These are phyloP conservation scores for Anastrepha ludens DNA, from an alignment of 1,140 invertebrate species.

Conservation along the genomic window DNA sequence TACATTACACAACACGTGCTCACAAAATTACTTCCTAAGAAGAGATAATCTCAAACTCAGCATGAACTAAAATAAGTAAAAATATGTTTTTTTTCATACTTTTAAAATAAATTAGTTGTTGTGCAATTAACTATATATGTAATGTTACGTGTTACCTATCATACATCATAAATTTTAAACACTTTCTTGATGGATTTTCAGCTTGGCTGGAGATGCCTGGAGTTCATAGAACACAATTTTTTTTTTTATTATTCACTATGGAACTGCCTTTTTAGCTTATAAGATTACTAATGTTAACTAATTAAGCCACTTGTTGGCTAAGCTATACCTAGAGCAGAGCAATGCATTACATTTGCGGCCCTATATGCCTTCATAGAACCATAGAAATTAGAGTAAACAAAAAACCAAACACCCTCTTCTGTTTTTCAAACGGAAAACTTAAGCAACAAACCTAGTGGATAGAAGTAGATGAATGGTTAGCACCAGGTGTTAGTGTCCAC, in stretches of 20 bases:
- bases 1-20: too few relatives aligned
- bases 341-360: not conserved
- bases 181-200: too few relatives aligned
- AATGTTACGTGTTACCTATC: not conserved
- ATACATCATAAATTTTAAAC: not conserved
- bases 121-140: not conserved
- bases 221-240: not conserved
- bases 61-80: too few relatives aligned
- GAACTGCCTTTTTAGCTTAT: not conserved
- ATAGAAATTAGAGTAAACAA: not conserved
- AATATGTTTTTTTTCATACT: too few relatives aligned
- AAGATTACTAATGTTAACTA: constrained; percentile 11
- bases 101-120: not conserved
- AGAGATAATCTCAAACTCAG: too few relatives aligned
- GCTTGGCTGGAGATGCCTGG: too few relatives aligned
- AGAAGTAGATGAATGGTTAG: constrained; percentile 38
- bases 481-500: constrained; percentile 66
- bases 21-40: too few relatives aligned
- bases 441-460: not conserved
- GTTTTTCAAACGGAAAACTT: not conserved
- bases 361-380: not conserved
- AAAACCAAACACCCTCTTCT: not conserved
- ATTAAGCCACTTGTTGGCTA: constrained; percentile 49
- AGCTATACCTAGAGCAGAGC: not conserved
- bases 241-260: not conserved